These are phyloP conservation scores for Rafetus swinhoei DNA, from an alignment of 2,113 vertebrate genomes.

Conservation along the genomic window DNA sequence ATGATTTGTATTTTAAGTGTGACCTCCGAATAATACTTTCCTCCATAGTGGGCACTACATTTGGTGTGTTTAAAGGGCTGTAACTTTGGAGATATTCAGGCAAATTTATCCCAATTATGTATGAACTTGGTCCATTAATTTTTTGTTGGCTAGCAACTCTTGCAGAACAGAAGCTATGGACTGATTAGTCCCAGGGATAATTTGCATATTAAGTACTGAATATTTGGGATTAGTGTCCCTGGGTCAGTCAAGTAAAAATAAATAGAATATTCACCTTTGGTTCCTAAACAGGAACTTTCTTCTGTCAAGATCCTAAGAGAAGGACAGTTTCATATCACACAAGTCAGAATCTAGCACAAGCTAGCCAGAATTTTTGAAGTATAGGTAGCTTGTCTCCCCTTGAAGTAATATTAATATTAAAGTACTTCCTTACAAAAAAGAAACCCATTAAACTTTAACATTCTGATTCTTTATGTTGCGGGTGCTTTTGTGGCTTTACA, in stretches of 20 bases:
- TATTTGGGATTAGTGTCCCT: neutral
- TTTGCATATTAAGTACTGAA: neutral
- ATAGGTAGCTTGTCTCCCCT: neutral
- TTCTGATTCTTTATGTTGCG: neutral
- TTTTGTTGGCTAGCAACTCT: neutral
- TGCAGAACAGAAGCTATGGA: neutral
- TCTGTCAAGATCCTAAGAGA: neutral
- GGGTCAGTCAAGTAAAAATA: neutral
- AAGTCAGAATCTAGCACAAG: neutral
- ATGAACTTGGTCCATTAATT: neutral
- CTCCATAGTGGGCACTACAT: neutral
- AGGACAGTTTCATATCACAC: neutral
- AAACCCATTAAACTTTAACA: neutral
- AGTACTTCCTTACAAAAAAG: neutral
- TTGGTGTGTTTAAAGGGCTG: neutral
- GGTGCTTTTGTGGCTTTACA: neutral
- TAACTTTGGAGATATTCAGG: neutral
- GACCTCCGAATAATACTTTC: neutral
- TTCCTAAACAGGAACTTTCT: neutral
- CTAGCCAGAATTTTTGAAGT: neutral
- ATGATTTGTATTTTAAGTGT: neutral
- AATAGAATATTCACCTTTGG: neutral
- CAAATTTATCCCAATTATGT: neutral
- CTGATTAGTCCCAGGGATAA: neutral
- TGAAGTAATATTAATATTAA: neutral